These are phyloP conservation scores for Scaptomyza polygonia DNA, from an alignment of 2,888 invertebrate species.

Conservation along the genomic window DNA sequence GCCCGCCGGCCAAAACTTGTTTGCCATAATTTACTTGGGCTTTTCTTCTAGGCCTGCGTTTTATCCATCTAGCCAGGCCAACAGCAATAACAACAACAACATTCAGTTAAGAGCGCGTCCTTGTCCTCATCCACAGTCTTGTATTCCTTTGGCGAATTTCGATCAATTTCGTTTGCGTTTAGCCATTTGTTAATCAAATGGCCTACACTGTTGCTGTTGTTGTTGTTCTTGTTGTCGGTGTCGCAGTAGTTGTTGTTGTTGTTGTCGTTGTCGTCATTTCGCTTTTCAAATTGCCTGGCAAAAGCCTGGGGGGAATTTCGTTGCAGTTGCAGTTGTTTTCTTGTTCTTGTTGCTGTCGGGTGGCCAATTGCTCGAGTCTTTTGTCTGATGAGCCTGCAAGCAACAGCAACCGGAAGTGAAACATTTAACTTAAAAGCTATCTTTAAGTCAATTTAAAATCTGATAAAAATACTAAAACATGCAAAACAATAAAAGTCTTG, in stretches of 20 bases:
- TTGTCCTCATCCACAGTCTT: constrained; percentile 24
- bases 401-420: constrained; percentile 56
- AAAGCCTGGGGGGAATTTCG: constrained; percentile 67
- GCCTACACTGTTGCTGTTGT: constrained; percentile 67
- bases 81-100: neutral
- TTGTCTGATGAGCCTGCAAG: constrained; percentile 30
- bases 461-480: constrained; percentile 2
- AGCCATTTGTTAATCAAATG: constrained; percentile 83
- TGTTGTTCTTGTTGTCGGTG: constrained; percentile 20
- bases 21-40: constrained; percentile 83
- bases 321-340: constrained; percentile 20
- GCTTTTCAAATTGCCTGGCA: constrained; percentile 76
- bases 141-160: constrained; percentile 72
- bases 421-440: constrained; percentile 45
- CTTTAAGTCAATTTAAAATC: constrained; percentile 24
- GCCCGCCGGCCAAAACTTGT: constrained; percentile 83
- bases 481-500: neutral
- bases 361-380: constrained; percentile 51
- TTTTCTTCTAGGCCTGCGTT: constrained; percentile 49
- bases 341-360: constrained; percentile 42
- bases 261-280: constrained; percentile 73
- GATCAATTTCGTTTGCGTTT: constrained; percentile 79
- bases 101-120: constrained; percentile 14
- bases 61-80: constrained; percentile 2
- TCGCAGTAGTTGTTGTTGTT: constrained; percentile 22